These are phyloP conservation scores for Hydroisotoma schaefferi DNA, from an alignment of 2,888 invertebrate species.

Conservation along the genomic window DNA sequence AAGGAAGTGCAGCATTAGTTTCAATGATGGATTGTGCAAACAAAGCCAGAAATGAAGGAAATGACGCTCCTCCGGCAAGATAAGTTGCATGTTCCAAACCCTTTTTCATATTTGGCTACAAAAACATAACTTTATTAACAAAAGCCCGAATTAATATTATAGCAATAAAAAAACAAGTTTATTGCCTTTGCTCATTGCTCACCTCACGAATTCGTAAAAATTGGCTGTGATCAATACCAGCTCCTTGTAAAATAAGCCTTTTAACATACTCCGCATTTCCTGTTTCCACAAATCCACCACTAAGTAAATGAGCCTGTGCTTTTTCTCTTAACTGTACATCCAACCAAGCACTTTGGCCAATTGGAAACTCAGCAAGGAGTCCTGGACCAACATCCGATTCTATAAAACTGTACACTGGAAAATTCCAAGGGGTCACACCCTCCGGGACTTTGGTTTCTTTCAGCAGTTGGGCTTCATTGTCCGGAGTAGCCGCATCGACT, in stretches of 20 bases:
- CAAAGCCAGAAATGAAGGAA: conserved; percentile 70
- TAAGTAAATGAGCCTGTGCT: conserved; percentile 50
- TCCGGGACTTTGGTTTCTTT: conserved; percentile 48
- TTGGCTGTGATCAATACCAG: conserved; percentile 57
- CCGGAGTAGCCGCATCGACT: conserved; percentile 64
- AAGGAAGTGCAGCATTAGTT: conserved; percentile 60
- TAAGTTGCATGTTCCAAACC: conserved; percentile 50
- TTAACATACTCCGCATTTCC: conserved; percentile 75
- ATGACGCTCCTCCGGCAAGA: conserved; percentile 70
- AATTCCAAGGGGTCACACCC: conserved; percentile 28
- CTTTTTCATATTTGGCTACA: conserved; percentile 36
- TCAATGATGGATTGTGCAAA: conserved; percentile 66
- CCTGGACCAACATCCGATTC: conserved; percentile 35
- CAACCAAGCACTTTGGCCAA: conserved; percentile 31
- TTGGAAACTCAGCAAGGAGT: conserved; percentile 36
- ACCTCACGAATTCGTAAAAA: conserved; percentile 45
- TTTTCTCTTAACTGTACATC: conserved; percentile 43
- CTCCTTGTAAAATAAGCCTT: conserved; percentile 71
- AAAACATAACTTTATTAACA: conserved; percentile 1
- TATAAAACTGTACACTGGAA: conserved; percentile 30
- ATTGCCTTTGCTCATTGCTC: not conserved
- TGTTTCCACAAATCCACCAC: conserved; percentile 61
- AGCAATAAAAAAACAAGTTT: conserved; percentile 1
- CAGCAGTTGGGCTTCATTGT: conserved; percentile 50
- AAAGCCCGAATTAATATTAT: not conserved